Evolutionary conservation across 1,140 invertebrate genomes (phyloP), one percentile per base, ranked within the genome.

Genomic region (Papilio xuthus): DNA sequence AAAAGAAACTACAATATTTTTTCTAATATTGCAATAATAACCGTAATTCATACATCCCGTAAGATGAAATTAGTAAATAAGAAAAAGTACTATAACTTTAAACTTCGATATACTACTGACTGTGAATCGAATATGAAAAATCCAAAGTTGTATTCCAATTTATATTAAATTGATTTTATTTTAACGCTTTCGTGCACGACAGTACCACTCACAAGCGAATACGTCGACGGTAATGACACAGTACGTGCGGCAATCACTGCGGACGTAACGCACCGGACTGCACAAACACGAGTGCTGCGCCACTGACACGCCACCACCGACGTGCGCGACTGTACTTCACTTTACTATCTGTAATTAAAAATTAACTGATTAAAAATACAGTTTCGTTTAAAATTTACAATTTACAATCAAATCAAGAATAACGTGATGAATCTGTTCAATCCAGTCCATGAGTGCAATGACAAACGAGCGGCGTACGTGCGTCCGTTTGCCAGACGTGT

Each of bases 231-330:
- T 91, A 90, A 91, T 89, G 90, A 91, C 89, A 89, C 81, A 72
- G 84, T 88, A 90, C 88, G 88, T 90, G 90, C 82, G 79, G 80
- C 89, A 86, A 89, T 89, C 85, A 82, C 71, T 44, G 71, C 23
- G 47, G 71, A 73, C 71, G 71, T 73, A 73, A 73, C 79, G 78
- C 77, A 72, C 76, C 67, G 81, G 75, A 83, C 81, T 85, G 83
- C 83, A 81, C 82, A 85, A 84, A 84, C 80, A 85, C 73, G 32
- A 75, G 44, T 13, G 74, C 74, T 41, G 56, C 72, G 80, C 82
- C 73, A 78, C 80, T 75, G 37, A 20, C 41, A 20, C 77, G 28
- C 32, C n/a, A 44, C 23, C 18, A 44, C 23, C 18, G n/a, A 26
- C 41, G 71, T 73, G 23, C 42, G 71, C 71, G 79, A 79, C 77